A percentile compares a stretch with the other conserved stretches of the same genome.
Conservation (phyloP, 2,888 invertebrate species). For the Mythimna vitellina region DNA sequence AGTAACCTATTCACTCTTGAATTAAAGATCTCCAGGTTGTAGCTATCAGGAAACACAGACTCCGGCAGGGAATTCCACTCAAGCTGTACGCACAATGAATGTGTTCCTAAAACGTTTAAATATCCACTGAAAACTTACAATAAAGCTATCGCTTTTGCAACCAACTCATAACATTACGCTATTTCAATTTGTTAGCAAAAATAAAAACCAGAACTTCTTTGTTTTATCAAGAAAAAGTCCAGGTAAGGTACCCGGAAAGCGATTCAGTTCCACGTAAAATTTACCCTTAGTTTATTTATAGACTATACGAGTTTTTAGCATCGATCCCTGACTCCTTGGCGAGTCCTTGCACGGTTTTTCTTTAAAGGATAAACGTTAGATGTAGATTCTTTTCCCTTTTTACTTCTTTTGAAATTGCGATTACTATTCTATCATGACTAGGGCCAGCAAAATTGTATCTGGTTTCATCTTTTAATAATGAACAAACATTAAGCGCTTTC, state of each 20-base stretch:
- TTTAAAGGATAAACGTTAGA: slow-evolving; percentile 23
- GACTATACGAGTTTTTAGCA: slow-evolving; percentile 66
- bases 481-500: slow-evolving; percentile 12
- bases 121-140: background rate
- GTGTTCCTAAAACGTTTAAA: background rate
- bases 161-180: slow-evolving; percentile 2
- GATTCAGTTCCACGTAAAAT: slow-evolving; percentile 62
- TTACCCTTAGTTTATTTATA: slow-evolving; percentile 73
- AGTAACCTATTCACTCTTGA: too few species aligned
- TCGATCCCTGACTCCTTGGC: slow-evolving; percentile 69
- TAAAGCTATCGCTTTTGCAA: background rate
- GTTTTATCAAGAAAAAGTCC: slow-evolving; percentile 59
- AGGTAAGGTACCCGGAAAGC: slow-evolving; percentile 64
- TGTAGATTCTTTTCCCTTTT: slow-evolving; percentile 17
- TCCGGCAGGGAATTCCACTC: too few species aligned
- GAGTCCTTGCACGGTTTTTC: slow-evolving; percentile 42
- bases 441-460: background rate
- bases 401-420: background rate
- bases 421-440: background rate
- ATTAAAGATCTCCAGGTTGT: too few species aligned
- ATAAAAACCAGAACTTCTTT: slow-evolving; percentile 28
- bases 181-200: slow-evolving; percentile 20
- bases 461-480: slow-evolving; percentile 22
- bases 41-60: too few species aligned
- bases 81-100: too few species aligned